phyloP scores from a whole-genome alignment of 2,797 vertebrate genomes.

The Alfaro cultratus region DNA sequence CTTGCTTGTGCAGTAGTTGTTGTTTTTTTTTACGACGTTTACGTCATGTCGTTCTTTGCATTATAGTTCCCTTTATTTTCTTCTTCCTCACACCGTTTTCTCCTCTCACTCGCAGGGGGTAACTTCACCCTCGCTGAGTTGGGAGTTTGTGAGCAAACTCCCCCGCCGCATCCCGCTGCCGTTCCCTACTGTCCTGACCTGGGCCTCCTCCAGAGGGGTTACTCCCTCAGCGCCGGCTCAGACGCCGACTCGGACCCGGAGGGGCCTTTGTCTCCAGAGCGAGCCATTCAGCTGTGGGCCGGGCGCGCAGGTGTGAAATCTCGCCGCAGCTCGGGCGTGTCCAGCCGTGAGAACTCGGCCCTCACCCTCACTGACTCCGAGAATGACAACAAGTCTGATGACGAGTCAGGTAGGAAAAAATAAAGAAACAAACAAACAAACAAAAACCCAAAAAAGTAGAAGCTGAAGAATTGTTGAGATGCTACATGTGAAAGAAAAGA shows the following conservation, averaged over 20 bases:
- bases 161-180: conserved; percentile 79
- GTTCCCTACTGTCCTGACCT: conserved; percentile 92
- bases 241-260: conserved; percentile 92
- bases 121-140: conserved; percentile 95
- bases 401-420: conserved; percentile 89
- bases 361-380: conserved; percentile 96
- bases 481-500: background rate
- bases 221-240: conserved; percentile 88
- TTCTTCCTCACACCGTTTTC: conserved; percentile 44
- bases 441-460: background rate
- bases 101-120: conserved; percentile 62
- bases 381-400: conserved; percentile 94
- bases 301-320: conserved; percentile 89
- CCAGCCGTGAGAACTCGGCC: conserved; percentile 93
- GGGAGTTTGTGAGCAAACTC: conserved; percentile 89
- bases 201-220: conserved; percentile 91
- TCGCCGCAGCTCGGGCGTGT: conserved; percentile 91
- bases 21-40: conserved; percentile 11
- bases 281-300: conserved; percentile 92
- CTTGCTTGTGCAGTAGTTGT: conserved; percentile 39
- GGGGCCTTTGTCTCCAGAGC: conserved; percentile 91
- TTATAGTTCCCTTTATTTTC: background rate
- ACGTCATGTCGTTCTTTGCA: conserved; percentile 14
- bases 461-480: conserved; percentile 1
- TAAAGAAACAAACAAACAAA: too few species aligned